phyloP scores from a whole-genome alignment of 1,140 invertebrate species.

The Acromyrmex charruanus region DNA sequence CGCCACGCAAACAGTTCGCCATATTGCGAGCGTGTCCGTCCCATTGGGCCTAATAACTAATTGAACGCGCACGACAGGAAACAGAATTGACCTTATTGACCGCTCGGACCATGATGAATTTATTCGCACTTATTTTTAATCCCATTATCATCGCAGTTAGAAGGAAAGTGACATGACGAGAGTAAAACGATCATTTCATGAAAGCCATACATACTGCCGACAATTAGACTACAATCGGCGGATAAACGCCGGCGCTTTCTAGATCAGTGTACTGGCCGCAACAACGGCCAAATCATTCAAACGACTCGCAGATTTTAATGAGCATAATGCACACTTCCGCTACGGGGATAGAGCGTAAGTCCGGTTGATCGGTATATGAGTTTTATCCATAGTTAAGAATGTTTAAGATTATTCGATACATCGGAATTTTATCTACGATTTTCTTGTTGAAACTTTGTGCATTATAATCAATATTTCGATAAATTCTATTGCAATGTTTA shows the following conservation, averaged over 20 bases:
- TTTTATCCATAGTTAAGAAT: conserved; percentile 39
- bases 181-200: conserved; percentile 40
- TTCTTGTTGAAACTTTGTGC: background rate
- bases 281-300: conserved; percentile 55
- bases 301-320: conserved; percentile 71
- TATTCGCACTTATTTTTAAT: conserved; percentile 32
- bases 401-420: background rate
- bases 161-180: background rate
- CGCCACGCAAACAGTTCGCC: conserved; percentile 8
- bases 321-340: conserved; percentile 72
- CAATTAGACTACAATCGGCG: conserved; percentile 59
- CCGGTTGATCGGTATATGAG: conserved; percentile 8
- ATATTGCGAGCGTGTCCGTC: background rate
- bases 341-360: background rate
- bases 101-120: conserved; percentile 37
- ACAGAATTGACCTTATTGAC: conserved; percentile 71
- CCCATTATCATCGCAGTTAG: background rate
- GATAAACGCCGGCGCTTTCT: conserved; percentile 67
- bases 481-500: background rate
- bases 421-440: background rate
- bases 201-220: background rate
- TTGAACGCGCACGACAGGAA: conserved; percentile 69
- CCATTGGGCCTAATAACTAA: conserved; percentile 57
- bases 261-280: conserved; percentile 41
- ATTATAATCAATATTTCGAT: background rate